These are phyloP conservation scores for Mormyrus lacerda DNA, from an alignment of 2,113 vertebrate genomes.

Conservation along the genomic window DNA sequence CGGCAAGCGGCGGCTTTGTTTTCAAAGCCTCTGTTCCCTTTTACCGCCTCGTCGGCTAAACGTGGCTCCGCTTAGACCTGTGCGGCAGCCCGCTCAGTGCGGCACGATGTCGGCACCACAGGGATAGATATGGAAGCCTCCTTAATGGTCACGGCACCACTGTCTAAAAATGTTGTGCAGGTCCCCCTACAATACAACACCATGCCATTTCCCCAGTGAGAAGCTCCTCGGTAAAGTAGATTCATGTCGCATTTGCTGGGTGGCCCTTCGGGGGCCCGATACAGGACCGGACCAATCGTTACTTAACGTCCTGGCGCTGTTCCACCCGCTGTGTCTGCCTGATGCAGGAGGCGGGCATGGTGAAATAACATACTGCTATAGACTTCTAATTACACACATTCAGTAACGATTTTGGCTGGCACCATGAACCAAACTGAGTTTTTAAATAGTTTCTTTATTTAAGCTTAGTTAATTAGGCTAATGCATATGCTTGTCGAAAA, in stretches of 20 bases:
- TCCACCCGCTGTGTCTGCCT: background rate
- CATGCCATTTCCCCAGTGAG: background rate
- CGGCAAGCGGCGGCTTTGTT: background rate
- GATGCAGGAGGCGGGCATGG: background rate
- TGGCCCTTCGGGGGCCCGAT: background rate
- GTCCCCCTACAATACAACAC: background rate
- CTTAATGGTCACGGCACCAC: background rate
- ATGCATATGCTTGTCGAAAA: background rate
- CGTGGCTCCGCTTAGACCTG: background rate
- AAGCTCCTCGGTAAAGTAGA: background rate
- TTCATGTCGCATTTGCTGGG: background rate
- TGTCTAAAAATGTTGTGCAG: background rate
- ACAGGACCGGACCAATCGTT: background rate
- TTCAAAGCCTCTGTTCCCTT: background rate
- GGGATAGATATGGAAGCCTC: background rate
- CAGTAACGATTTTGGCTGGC: conserved; percentile 7
- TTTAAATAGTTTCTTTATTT: conserved; percentile 16
- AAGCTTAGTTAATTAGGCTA: conserved; percentile 4
- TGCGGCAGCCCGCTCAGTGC: background rate
- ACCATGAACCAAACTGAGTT: conserved; percentile 8
- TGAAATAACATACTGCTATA: background rate
- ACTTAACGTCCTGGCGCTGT: background rate
- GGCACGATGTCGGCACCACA: background rate
- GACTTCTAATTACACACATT: conserved; percentile 18
- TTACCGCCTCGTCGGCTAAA: background rate